Evolutionary conservation across 2,113 vertebrate genomes (phyloP), one percentile per base, ranked within the genome.

Genomic region (Eira barbara): DNA sequence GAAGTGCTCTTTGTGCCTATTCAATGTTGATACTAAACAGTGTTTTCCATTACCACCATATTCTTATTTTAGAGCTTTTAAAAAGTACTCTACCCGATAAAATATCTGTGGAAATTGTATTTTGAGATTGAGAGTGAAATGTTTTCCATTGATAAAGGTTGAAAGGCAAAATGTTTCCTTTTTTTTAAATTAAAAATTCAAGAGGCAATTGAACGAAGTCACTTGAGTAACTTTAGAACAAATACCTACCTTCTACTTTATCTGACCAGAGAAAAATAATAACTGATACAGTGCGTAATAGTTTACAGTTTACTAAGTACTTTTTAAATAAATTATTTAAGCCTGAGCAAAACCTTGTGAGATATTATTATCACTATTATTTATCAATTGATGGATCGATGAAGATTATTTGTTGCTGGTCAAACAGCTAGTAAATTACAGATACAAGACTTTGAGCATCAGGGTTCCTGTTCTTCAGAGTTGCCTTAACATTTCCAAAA

Each of bases 41-140:
- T 65, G 10, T 94, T 98, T 97, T 96, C 97, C 91, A 93, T 93
- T 95, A 71, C 91, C 80, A 63, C 59, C 21, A 45, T 92, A 73
- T 88, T 94, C 95, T 93, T 97, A 93, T 86, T 95, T 96, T 95
- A 96, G 96, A 92, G 49, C 78, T 94, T 97, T 88, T 63, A 95
- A 96, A 95, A 86, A 74, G 36, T 49, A 83, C 49, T 92, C 57
- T 71, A 71, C 59, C 31, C 36, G 92, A 47, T 76, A 96, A 94
- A 97, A 61, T 73, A 84, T 79, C 76, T 42, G 20, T 96, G 81
- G 29, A 94, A 96, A 95, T 89, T 76, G 7, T 55, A 85, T 94
- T 95, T 90, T 95, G 31, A 90, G 52, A 92, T 36, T 93, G 29
- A 91, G 65, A 91, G 59, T 86, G 47, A 83, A 92, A 79, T 86